These are phyloP conservation scores for Periophthalmodon schlosseri DNA, from an alignment of 2,113 vertebrate genomes.

Conservation along the genomic window DNA sequence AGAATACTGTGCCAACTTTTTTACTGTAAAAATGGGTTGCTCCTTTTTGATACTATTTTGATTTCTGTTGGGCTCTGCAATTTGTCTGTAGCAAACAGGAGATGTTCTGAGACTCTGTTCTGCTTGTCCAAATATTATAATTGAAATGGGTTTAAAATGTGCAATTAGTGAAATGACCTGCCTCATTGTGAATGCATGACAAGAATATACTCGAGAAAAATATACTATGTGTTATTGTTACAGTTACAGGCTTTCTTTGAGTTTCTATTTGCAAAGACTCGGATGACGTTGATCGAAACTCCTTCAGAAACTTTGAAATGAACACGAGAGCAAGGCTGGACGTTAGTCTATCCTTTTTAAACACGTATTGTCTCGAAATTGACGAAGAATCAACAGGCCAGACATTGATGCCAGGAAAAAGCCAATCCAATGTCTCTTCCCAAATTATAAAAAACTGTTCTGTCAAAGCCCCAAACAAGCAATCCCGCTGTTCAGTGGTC, in stretches of 20 bases:
- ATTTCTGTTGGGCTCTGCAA: slow-evolving; percentile 68
- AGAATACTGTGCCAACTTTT: slow-evolving; percentile 82
- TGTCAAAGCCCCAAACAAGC: slow-evolving; percentile 37
- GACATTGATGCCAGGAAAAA: background rate
- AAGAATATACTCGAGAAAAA: slow-evolving; percentile 67
- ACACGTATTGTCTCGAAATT: background rate
- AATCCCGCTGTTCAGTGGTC: slow-evolving; percentile 32
- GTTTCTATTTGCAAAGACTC: slow-evolving; percentile 56
- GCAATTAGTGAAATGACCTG: slow-evolving; percentile 67
- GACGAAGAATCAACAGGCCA: background rate
- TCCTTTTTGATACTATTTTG: slow-evolving; percentile 60
- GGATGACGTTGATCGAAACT: slow-evolving; percentile 21
- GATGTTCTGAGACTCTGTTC: slow-evolving; percentile 61
- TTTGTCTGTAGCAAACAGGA: slow-evolving; percentile 72
- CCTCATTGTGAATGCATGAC: slow-evolving; percentile 78
- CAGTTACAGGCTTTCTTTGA: slow-evolving; percentile 51
- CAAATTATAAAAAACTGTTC: slow-evolving; percentile 41
- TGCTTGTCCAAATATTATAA: slow-evolving; percentile 64
- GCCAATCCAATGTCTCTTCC: slow-evolving; percentile 14
- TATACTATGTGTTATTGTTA: slow-evolving; percentile 70
- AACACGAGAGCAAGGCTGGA: slow-evolving; percentile 14
- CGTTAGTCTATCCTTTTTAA: slow-evolving; percentile 24
- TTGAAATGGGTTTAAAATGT: slow-evolving; percentile 57
- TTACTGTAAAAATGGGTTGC: slow-evolving; percentile 61
- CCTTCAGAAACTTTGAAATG: slow-evolving; percentile 23